Evolutionary conservation across 2,797 vertebrate species (phyloP), one percentile per base, ranked within the genome.

Genomic region (Gallinago nigripennis): DNA sequence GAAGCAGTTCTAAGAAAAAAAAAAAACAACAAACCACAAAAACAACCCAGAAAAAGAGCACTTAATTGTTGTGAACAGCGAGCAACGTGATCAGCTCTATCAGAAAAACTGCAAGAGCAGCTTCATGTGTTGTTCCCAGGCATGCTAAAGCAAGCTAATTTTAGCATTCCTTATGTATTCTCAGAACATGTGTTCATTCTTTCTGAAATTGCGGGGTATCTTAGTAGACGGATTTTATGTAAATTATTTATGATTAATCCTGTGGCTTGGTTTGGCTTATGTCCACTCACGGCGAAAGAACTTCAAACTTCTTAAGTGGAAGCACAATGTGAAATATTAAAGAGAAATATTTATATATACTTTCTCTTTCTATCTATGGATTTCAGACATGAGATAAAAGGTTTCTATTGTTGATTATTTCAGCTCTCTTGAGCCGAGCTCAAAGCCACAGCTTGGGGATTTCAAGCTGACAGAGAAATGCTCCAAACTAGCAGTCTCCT

Each of bases 371-470:
- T 95, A 86, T 83, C 78, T 92, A 91, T 64, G 95, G 90, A 92
- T 95, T 94, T 97, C 83, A 82, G 82, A 92, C 65, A 94, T 8
- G n/a, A 96, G 85, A 95, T 95, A 95, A 90, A 95, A 96, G 84
- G 92, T 69, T 94, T 92, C 89, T 76, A 88, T 95, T 92, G 93
- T 93, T 92, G 90, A 86, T 92, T 86, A 71, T 96, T 95, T 94
- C 76, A 95, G 68, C 51, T 92, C 63, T 94, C 92, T 90, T 64
- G 94, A 85, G 82, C 73, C 1, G 11, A 96, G 84, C 78, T 93
- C 2, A 9, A 82, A 92, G 92, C 60, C 86, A 73, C 39, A 89
- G 90, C 83, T 64, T 86, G 83, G 87, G 83, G 80, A 94, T 95
- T 96, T 96, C 95, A 96, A 88, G 92, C 79, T 82, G 86, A 88